A percentile compares a stretch with the other conserved stretches of the same genome.
phyloP scores from a whole-genome alignment of 1,140 invertebrate species.

The Brachionus calyciflorus region DNA sequence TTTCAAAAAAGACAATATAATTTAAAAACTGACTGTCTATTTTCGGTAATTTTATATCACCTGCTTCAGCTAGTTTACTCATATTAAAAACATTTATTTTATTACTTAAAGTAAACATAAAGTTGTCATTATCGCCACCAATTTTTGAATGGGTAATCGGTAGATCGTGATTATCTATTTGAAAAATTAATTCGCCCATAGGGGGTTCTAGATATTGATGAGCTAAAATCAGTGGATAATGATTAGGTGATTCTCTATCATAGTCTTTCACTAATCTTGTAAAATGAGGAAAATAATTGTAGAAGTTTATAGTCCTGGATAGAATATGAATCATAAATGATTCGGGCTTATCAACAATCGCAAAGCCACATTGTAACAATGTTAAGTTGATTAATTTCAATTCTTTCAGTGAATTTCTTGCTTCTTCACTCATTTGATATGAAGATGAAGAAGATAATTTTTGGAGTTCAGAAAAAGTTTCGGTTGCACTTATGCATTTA shows the following conservation, averaged over 20 bases:
- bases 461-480: neutral
- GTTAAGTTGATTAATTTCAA: neutral
- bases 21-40: too few relatives aligned
- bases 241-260: slow-evolving; percentile 52
- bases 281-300: slow-evolving; percentile 52
- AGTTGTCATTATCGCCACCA: neutral
- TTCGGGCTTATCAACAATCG: neutral
- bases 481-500: neutral
- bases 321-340: slow-evolving; percentile 52
- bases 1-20: too few relatives aligned
- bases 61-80: neutral
- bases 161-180: neutral
- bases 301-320: slow-evolving; percentile 54
- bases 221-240: slow-evolving; percentile 54
- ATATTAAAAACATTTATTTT: neutral
- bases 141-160: neutral
- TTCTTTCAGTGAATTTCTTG: neutral
- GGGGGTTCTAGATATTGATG: slow-evolving; percentile 53
- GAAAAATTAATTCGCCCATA: neutral
- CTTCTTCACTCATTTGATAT: neutral
- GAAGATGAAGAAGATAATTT: neutral
- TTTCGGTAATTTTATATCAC: neutral
- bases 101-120: neutral
- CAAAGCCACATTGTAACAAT: neutral
- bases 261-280: slow-evolving; percentile 54